Conservation (phyloP, 2,888 invertebrate genomes). For the Synergus umbraculus region DNA sequence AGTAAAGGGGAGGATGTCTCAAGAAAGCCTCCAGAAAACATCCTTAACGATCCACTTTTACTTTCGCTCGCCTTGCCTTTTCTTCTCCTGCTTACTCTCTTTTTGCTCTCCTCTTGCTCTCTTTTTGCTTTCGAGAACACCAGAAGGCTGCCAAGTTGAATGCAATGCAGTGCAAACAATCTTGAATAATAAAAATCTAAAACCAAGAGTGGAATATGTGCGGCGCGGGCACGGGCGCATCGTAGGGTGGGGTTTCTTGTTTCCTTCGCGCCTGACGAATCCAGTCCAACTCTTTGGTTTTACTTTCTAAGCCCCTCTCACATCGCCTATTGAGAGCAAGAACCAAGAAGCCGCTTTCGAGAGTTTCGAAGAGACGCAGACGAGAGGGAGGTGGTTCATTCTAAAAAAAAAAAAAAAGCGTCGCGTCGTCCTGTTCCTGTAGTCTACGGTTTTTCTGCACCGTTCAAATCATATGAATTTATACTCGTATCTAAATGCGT, state of each 20-base stretch:
- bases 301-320: constrained; percentile 72
- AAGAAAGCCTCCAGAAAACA: not conserved
- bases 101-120: not conserved
- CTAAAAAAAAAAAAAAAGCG: constrained; percentile 50
- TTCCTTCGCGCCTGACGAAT: constrained; percentile 62
- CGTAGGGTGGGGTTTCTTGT: constrained; percentile 70
- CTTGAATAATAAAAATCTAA: not conserved
- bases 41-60: not conserved
- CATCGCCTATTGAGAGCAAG: constrained; percentile 40
- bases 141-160: not conserved
- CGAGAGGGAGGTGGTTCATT: constrained; percentile 25
- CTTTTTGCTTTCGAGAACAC: not conserved
- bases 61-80: not conserved
- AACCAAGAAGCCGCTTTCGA: constrained; percentile 49
- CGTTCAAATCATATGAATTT: constrained; percentile 43
- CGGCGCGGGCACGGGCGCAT: constrained; percentile 56
- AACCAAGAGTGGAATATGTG: constrained; percentile 47
- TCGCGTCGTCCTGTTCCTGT: constrained; percentile 43
- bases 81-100: not conserved
- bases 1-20: not conserved
- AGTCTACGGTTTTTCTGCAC: constrained; percentile 15
- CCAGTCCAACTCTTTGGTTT: constrained; percentile 70
- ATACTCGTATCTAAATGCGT: constrained; percentile 39
- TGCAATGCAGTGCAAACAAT: constrained; percentile 14
- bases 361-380: constrained; percentile 47